A percentile compares a stretch with the other conserved stretches of the same genome.
These are phyloP conservation scores for Accipiter virgatus DNA, from an alignment of 2,113 vertebrate genomes.

Conservation along the genomic window DNA sequence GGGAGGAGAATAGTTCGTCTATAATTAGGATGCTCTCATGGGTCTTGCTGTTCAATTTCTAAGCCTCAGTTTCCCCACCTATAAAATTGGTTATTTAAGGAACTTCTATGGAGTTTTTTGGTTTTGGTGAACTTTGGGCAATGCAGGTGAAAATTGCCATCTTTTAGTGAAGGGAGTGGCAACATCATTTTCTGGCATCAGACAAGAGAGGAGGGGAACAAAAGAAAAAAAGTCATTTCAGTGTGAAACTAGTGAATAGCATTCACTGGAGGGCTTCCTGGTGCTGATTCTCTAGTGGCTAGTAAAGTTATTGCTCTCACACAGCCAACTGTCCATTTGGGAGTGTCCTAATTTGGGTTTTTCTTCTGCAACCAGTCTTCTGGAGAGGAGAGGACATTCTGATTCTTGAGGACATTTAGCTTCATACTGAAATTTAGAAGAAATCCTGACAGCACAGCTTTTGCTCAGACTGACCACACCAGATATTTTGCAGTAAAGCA, in stretches of 20 bases:
- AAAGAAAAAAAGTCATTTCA: background rate
- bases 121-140: background rate
- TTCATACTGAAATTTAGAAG: background rate
- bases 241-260: background rate
- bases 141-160: background rate
- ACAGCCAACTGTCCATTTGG: background rate
- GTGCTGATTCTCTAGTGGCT: background rate
- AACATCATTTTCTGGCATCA: background rate
- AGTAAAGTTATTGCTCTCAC: background rate
- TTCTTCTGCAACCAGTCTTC: background rate
- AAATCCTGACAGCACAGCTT: background rate
- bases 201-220: background rate
- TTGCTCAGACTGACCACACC: background rate
- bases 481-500: background rate
- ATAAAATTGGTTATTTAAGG: background rate
- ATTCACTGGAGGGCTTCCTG: background rate
- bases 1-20: background rate
- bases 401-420: background rate
- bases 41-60: background rate
- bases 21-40: background rate
- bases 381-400: background rate
- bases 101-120: background rate
- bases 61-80: background rate
- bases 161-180: background rate
- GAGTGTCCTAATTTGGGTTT: background rate